These are phyloP conservation scores for Cerastis rubricosa DNA, from an alignment of 2,888 invertebrate genomes.

Conservation along the genomic window DNA sequence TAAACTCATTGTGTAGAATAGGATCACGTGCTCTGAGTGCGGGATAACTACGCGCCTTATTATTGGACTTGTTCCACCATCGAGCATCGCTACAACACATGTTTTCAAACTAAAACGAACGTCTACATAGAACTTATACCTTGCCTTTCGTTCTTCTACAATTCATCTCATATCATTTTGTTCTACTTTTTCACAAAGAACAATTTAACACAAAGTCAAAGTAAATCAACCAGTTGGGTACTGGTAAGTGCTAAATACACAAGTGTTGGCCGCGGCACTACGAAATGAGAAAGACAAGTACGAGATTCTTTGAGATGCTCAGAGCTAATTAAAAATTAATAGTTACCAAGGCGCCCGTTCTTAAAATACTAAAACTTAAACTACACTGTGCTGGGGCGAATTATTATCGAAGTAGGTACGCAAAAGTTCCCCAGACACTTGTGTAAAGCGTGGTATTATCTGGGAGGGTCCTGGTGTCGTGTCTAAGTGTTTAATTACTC, in stretches of 20 bases:
- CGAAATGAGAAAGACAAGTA: conserved; percentile 45
- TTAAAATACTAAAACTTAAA: conserved; percentile 61
- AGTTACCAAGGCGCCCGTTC: conserved; percentile 40
- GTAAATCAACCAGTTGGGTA: conserved; percentile 22
- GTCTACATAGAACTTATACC: conserved; percentile 36
- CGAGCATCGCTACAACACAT: conserved; percentile 51
- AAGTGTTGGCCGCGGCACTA: conserved; percentile 17
- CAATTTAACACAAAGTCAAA: conserved; percentile 29
- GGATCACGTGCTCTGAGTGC: conserved; percentile 68
- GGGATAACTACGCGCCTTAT: conserved; percentile 54
- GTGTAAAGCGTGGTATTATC: conserved; percentile 71
- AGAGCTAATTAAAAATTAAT: conserved; percentile 57
- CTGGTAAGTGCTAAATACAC: conserved; percentile 37
- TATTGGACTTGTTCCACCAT: conserved; percentile 57
- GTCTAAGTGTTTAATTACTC: conserved; percentile 86
- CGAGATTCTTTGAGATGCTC: conserved; percentile 44
- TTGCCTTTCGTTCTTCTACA: conserved; percentile 5
- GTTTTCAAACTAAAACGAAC: conserved; percentile 47
- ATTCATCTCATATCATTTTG: conserved; percentile 1
- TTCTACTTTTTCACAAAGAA: conserved; percentile 4
- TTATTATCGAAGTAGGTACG: conserved; percentile 57
- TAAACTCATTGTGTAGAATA: conserved; percentile 66
- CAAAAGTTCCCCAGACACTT: conserved; percentile 66
- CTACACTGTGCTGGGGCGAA: conserved; percentile 38
- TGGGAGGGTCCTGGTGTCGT: conserved; percentile 72